Conservation (phyloP, 2,113 vertebrate genomes). For the Forbesichthys papilliferus region DNA sequence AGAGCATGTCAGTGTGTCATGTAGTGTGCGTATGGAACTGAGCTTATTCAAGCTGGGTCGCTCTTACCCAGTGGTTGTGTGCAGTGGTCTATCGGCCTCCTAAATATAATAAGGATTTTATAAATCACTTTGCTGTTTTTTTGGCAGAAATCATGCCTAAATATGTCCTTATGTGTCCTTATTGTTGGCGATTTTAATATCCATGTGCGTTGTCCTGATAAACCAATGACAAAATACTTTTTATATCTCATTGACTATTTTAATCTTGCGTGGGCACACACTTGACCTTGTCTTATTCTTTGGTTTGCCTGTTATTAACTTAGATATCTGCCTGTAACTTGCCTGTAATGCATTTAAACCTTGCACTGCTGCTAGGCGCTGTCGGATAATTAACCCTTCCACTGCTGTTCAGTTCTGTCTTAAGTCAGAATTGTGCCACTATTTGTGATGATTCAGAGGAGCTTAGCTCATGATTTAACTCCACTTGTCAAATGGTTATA, state of each 20-base stretch:
- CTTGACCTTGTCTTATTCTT: neutral
- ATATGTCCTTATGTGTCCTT: no score
- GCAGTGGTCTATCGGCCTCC: no score
- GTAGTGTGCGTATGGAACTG: no score
- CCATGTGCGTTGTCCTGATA: no score
- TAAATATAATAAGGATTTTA: no score
- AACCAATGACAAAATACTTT: neutral
- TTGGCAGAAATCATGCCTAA: no score
- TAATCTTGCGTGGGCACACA: neutral
- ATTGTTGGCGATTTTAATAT: no score
- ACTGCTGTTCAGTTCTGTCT: neutral
- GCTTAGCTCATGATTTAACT: neutral
- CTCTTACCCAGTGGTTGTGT: no score
- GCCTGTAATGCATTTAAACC: neutral
- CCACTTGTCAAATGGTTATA: neutral
- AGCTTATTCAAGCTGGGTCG: no score
- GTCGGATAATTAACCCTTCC: neutral
- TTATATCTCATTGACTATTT: neutral
- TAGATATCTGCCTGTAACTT: neutral
- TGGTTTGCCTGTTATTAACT: constrained; percentile 1
- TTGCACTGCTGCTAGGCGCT: neutral
- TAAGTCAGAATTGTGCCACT: neutral
- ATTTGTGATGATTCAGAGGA: neutral
- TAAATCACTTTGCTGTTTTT: no score
- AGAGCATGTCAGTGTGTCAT: no score